Evolutionary conservation across 2,888 invertebrate species (phyloP), one percentile per base, ranked within the genome.

Genomic region (Perizoma flavofasciatum): DNA sequence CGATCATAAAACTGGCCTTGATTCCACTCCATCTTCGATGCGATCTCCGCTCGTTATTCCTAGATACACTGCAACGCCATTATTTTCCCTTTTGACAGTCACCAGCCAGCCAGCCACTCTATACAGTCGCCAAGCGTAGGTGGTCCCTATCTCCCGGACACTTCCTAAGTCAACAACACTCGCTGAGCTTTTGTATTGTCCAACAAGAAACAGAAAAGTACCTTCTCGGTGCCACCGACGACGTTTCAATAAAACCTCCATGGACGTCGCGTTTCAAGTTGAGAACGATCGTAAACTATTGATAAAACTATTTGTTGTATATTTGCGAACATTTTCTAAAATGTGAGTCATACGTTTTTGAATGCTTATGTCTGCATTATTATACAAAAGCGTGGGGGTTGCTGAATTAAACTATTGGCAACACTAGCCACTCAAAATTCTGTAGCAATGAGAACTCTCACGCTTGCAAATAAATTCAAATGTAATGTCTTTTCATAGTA

Each of bases 111-210:
- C 67, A 71, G 70, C 71, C 78, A 76, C 72, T 77, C 69, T 72
- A 72, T 72, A 61, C 59, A 65, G 65, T 63, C 74, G 72, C 69
- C 72, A 70, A 72, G 81, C 78, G 85, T 86, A 84, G 88, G 89
- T 88, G 89, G 88, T 85, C 88, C 75, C 69, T 77, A 78, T 80
- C 81, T 76, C 72, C 69, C 68, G 60, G 64, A 67, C 62, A 62
- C 63, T 61, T 56, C 61, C 71, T 79, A 78, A 82, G 83, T 84
- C 82, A 85, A 85, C 85, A 85, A 77, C 69, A 79, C 83, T 82
- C 78, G 78, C 83, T 81, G 84, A 71, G 84, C 84, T 78, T 83
- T 88, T 89, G 86, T 88, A 81, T 86, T 86, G 83, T 85, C 74
- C 72, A 71, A 75, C 73, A 71, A 77, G 73, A 68, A 71, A 73